Conservation (phyloP, 2,888 invertebrate genomes). For the Elysia crispata region DNA sequence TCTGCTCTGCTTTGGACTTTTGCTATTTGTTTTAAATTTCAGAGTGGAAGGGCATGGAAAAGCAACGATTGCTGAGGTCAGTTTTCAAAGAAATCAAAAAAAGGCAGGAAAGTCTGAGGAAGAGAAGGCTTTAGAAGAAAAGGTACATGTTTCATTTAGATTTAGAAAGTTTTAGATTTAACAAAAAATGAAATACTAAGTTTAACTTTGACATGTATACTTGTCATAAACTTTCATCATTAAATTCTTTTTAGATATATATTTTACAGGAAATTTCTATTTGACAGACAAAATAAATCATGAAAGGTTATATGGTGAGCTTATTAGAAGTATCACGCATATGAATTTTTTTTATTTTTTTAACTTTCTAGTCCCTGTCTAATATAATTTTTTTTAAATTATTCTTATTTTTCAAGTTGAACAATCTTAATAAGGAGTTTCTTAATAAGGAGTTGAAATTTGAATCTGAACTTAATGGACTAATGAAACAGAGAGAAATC, state of each 20-base stretch:
- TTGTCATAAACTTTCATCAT: no score
- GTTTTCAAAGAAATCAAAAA: slow-evolving; percentile 57
- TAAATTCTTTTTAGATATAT: no score
- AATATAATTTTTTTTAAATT: no score
- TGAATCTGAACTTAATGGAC: slow-evolving; percentile 40
- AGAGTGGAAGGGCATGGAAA: slow-evolving; percentile 67
- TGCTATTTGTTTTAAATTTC: slow-evolving; percentile 21
- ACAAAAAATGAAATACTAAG: background rate
- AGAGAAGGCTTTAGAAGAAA: slow-evolving; percentile 48
- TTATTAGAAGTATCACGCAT: no score
- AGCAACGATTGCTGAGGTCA: slow-evolving; percentile 66
- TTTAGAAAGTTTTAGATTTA: background rate
- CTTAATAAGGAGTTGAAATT: background rate
- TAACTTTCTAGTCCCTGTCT: no score
- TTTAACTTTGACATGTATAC: no score
- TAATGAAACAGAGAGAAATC: slow-evolving; percentile 69
- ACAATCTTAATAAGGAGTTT: no score
- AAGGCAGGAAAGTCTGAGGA: slow-evolving; percentile 49
- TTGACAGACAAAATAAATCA: no score
- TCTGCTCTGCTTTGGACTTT: background rate
- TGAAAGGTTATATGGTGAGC: no score
- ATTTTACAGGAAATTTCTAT: no score
- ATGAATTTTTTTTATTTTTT: no score
- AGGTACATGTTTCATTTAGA: slow-evolving; percentile 21
- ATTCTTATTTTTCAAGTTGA: no score